Evolutionary conservation across 2,113 vertebrate species (phyloP), one percentile per base, ranked within the genome.

Genomic region (Scytalopus superciliaris): DNA sequence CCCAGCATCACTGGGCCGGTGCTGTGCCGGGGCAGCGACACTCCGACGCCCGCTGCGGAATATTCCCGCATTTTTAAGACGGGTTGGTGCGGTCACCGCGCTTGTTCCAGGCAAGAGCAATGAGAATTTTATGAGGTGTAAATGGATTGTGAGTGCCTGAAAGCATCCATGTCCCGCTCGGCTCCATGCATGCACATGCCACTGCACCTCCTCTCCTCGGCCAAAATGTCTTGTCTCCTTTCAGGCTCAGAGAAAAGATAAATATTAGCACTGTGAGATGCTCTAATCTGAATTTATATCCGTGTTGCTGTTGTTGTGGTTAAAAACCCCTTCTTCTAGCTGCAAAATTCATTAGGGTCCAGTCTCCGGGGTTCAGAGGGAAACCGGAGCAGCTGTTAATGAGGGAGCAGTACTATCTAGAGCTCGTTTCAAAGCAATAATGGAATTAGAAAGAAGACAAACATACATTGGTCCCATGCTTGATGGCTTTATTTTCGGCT

Each of bases 71-170:
- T 45, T 80, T 96, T 70, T 77, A 82, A 74, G 37, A 12, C 10
- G 84, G 49, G 35, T 47, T 69, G 35, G 45, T 90, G 53, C 12
- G 13, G 81, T 94, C 92, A 93, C 72, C 88, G 93, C 69, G 3
- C 92, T 96, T 64, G 84, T 88, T 91, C 57, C 56, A 47, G 64
- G 89, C 70, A 27, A 87, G 91, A 84, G 88, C 59, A 85, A 88
- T 94, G 93, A 95, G 94, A 88, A 88, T 95, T 96, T 96, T 87
- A 93, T 93, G 93, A 97, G 87, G 92, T 93, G 92, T 82, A 93
- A 97, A 95, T 96, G 94, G 84, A 81, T 94, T 62, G 74, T 30
- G 87, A 89, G 89, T 37, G 90, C 74, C 78, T 83, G 84, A 62
- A 77, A 92, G 59, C 81, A 44, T 82, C 62, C 15, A 2, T 15